Evolutionary conservation across 2,888 invertebrate species (phyloP).

Genomic region (Macaria liturata): DNA sequence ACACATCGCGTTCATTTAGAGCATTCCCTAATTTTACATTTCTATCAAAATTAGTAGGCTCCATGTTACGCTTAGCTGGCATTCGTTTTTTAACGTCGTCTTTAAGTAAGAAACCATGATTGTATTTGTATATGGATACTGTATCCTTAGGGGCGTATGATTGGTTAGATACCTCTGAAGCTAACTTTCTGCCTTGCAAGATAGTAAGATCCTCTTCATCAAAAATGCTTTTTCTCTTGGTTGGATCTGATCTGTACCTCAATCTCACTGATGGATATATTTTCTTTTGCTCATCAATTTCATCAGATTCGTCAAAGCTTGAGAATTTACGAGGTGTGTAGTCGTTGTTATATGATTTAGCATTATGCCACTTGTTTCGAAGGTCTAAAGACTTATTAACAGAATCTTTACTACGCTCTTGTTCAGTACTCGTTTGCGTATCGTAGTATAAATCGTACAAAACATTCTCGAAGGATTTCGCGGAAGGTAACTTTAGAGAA

Average conservation of each 20-base stretch:
- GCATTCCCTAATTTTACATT: constrained; percentile 72
- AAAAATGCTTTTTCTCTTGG: background rate
- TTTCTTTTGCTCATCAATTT: constrained; percentile 40
- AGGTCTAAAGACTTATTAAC: constrained; percentile 57
- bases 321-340: constrained; percentile 57
- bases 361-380: constrained; percentile 70
- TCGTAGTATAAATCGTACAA: constrained; percentile 40
- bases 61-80: constrained; percentile 27
- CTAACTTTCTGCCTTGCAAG: constrained; percentile 52
- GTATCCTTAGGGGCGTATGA: constrained; percentile 49
- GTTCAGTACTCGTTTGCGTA: constrained; percentile 25
- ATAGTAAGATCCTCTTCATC: constrained; percentile 46
- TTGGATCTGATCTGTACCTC: constrained; percentile 53
- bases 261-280: constrained; percentile 53
- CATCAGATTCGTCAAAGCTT: constrained; percentile 43
- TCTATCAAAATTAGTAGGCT: constrained; percentile 52
- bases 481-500: constrained; percentile 59
- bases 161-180: constrained; percentile 58
- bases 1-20: constrained; percentile 61
- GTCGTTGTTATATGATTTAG: constrained; percentile 64
- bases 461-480: constrained; percentile 63
- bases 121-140: constrained; percentile 62
- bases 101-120: constrained; percentile 59
- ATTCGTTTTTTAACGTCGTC: constrained; percentile 22
- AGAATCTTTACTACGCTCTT: constrained; percentile 42